Evolutionary conservation across 2,797 vertebrate genomes (phyloP), one percentile per base, ranked within the genome.

Genomic region (Coendou prehensilis): DNA sequence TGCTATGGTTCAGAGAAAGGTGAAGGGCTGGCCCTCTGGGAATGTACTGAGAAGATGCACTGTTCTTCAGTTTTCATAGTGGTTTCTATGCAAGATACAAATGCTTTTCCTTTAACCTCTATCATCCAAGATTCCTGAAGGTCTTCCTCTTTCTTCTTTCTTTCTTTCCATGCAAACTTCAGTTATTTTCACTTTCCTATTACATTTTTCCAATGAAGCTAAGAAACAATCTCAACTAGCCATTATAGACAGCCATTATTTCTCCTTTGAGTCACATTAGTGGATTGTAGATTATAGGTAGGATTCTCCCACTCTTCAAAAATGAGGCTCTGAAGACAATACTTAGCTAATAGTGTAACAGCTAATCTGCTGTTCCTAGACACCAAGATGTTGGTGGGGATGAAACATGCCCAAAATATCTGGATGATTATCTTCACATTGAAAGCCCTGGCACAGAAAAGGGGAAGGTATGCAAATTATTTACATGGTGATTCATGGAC

Each of bases 1-100:
- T 89, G 52, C 59, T 93, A n/a, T 37, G 96, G 94, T 94, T 96
- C 94, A 96, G 52, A n/a, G 47, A 54, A 93, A 91, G 56, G 91
- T 73, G 84, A 89, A 15, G 26, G 56, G 30, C 75, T 61, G 61
- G 85, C 84, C 89, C 87, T 64, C 61, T 59, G 96, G 93, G 96
- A 93, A 85, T 47, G 54, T 67, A 5, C 56, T 73, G 59, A n/a
- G 5, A 76, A 76, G 54, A 86, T 57, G 11, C 2, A 11, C 54
- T 45, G 26, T 41, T 57, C 64, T 95, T 73, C n/a, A 23, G 69
- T 78, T 93, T 94, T 89, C 96, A 28, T 1, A 64, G 61, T 87
- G 10, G 4, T 73, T 91, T 91, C 84, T 30, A 81, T 33, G 15
- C 23, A n/a, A 15, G 20, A 26, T 79, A 83, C 52, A 93, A 45